A percentile compares a stretch with the other conserved stretches of the same genome.
These are phyloP conservation scores for Cylloceria caligata DNA, from an alignment of 2,888 invertebrate genomes.

Conservation along the genomic window DNA sequence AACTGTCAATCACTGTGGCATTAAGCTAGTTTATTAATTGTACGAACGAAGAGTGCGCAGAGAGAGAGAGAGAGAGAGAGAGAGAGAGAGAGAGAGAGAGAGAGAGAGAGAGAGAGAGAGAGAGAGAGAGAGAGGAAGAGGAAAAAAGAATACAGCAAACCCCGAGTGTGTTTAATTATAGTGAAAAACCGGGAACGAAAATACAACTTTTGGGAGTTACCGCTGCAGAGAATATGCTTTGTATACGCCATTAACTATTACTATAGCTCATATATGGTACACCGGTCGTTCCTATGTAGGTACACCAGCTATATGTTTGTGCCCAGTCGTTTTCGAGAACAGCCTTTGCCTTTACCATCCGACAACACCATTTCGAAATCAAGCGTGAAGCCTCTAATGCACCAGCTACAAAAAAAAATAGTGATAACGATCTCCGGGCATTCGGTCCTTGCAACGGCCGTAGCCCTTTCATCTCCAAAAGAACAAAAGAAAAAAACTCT, in stretches of 20 bases:
- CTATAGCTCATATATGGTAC: not conserved
- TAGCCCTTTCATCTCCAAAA: constrained; percentile 1
- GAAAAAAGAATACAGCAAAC: not conserved
- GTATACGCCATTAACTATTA: not conserved
- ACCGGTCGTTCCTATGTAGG: not conserved
- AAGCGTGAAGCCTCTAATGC: not conserved
- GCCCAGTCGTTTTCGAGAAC: not conserved
- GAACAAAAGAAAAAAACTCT: not conserved
- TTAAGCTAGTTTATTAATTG: constrained; percentile 45
- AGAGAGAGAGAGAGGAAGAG: too few species aligned
- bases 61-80: too few species aligned
- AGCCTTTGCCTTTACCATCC: constrained; percentile 5
- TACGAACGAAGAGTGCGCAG: not conserved
- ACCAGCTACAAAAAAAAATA: constrained; percentile 3
- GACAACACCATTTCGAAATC: constrained; percentile 20
- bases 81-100: too few species aligned
- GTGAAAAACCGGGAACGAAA: not conserved
- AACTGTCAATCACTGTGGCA: not conserved
- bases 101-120: too few species aligned
- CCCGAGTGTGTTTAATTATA: constrained; percentile 42
- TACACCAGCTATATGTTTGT: not conserved
- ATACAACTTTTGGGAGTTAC: constrained; percentile 26
- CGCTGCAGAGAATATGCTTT: constrained; percentile 4
- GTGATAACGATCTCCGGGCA: constrained; percentile 28
- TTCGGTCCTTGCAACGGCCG: not conserved